phyloP scores from a whole-genome alignment of 2,797 vertebrate genomes.

The Borostomias antarcticus region DNA sequence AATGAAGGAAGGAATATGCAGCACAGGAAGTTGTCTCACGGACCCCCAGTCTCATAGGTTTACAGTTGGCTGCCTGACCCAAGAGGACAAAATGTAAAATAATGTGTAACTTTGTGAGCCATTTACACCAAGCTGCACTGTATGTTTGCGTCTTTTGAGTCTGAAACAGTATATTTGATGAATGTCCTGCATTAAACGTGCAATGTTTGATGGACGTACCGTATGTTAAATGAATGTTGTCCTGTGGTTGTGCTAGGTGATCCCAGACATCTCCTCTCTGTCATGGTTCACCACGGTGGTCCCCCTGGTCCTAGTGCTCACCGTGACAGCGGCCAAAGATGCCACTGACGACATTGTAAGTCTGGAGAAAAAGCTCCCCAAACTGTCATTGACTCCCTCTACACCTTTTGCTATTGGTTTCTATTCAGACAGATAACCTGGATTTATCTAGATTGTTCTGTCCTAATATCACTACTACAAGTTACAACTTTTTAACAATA shows the following conservation, averaged over 20 bases:
- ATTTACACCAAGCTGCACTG: too few relatives aligned
- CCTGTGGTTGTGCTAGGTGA: constrained; percentile 65
- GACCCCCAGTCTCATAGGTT: background rate
- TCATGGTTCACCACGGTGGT: constrained; percentile 18
- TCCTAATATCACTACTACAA: too few relatives aligned
- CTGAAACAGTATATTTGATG: background rate
- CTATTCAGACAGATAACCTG: too few relatives aligned
- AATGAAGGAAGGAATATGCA: constrained; percentile 44
- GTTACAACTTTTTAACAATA: too few relatives aligned
- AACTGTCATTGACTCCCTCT: too few relatives aligned
- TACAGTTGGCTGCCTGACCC: too few relatives aligned
- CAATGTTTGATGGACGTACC: too few relatives aligned
- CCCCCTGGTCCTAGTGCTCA: constrained; percentile 83
- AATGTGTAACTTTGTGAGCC: background rate
- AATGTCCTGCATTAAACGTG: too few relatives aligned
- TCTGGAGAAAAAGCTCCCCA: background rate
- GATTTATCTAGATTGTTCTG: too few relatives aligned
- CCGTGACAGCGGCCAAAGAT: constrained; percentile 91
- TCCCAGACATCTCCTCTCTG: constrained; percentile 66
- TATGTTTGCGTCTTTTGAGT: too few relatives aligned
- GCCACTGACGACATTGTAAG: constrained; percentile 92
- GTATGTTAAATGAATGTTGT: background rate
- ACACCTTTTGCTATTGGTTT: too few relatives aligned
- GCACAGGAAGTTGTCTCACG: constrained; percentile 56
- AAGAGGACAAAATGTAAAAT: background rate